Evolutionary conservation across 2,888 invertebrate species (phyloP), one percentile per base, ranked within the genome.

Genomic region (Lithophane ornitopus): DNA sequence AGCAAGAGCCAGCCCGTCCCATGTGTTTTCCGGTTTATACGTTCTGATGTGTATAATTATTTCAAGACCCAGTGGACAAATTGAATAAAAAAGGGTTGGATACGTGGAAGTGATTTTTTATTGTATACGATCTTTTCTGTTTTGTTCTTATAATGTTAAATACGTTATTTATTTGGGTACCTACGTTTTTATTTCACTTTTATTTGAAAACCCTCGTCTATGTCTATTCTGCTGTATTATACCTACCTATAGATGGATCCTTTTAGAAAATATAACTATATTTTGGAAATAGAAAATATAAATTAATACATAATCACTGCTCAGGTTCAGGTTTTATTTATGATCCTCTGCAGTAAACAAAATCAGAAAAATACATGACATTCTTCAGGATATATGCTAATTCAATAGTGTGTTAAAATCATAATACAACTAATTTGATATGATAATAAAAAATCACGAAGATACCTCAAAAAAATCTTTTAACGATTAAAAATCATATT

Each of bases 1-100:
- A 90, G 91, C 92, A 90, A 91, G 92, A 90, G 87, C 88, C 91
- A 89, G 91, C 92, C 92, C 93, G 89, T 92, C 92, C 92, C 91
- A 91, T 93, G 91, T 93, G 92, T 93, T 93, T 92, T 91, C 90
- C 90, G 89, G 88, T 88, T 91, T 90, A 89, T 90, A 86, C 88
- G 85, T 87, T 86, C 85, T 90, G 90, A 92, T 91, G 91, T 90
- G 89, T 88, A 90, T 90, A 91, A 92, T 92, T 92, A 91, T 90
- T 87, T 89, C 82, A 85, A 83, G 81, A 79, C 84, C 82, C 85
- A 78, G 76, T 72, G 85, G 80, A 78, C 79, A 81, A 86, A 89
- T 88, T 84, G 80, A 85, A 84, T 86, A 84, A 85, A 87, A 87
- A 90, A 84, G 87, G 85, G 82, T 86, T 87, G 70, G 70, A 70